Percentiles rank a stretch among this genome's conserved stretches.
Conservation (phyloP, 2,797 vertebrate genomes). For the Champsocephalus gunnari region DNA sequence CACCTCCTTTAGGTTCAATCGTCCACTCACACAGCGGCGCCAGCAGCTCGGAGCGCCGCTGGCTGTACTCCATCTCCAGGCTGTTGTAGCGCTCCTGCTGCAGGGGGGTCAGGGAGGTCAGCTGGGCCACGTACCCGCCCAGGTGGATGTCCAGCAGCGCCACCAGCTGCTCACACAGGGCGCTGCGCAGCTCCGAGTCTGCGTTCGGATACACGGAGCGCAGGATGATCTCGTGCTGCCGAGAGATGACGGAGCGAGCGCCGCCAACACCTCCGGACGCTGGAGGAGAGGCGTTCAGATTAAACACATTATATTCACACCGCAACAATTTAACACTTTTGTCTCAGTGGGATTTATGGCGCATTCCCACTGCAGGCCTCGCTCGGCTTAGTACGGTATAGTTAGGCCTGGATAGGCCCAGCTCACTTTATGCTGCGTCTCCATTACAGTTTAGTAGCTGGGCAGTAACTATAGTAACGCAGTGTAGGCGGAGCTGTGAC, state of each 20-base stretch:
- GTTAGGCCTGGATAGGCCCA: too few species aligned
- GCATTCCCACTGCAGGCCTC: too few species aligned
- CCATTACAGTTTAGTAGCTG: too few species aligned
- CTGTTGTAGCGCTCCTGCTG: conserved; percentile 89
- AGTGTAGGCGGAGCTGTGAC: too few species aligned
- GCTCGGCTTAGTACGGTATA: too few species aligned
- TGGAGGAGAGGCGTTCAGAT: conserved; percentile 49
- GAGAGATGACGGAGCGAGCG: conserved; percentile 84
- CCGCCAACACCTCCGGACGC: conserved; percentile 86
- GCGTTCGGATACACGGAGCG: conserved; percentile 90
- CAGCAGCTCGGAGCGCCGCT: conserved; percentile 90
- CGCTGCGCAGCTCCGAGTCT: conserved; percentile 88
- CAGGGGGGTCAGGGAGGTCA: conserved; percentile 84
- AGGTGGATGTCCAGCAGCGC: conserved; percentile 90
- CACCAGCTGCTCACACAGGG: conserved; percentile 92
- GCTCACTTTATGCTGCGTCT: too few species aligned
- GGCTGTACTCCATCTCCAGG: conserved; percentile 92
- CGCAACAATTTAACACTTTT: too few species aligned
- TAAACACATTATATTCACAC: too few species aligned
- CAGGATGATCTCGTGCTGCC: conserved; percentile 90
- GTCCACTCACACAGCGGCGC: conserved; percentile 89
- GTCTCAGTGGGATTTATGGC: too few species aligned
- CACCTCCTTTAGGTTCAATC: background rate
- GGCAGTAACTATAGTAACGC: too few species aligned
- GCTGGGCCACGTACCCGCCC: conserved; percentile 91